Conservation (phyloP, 2,888 invertebrate species). For the Ormyrus labotus region DNA sequence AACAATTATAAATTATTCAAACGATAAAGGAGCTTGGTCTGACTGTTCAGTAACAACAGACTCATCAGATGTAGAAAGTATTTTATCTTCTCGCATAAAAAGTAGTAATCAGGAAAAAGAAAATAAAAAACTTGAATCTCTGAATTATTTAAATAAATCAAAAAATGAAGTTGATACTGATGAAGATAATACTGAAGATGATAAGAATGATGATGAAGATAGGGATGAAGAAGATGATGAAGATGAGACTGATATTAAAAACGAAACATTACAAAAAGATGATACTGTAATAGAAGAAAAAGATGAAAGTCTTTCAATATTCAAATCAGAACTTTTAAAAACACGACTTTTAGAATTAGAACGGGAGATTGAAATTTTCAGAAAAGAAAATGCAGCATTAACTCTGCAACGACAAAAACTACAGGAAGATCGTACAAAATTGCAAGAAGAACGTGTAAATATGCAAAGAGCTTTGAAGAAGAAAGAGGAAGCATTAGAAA, state of each 20-base stretch:
- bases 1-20: constrained; percentile 57
- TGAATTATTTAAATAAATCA: constrained; percentile 8
- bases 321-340: constrained; percentile 80
- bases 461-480: constrained; percentile 77
- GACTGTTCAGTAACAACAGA: constrained; percentile 67
- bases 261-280: constrained; percentile 61
- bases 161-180: constrained; percentile 56
- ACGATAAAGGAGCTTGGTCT: constrained; percentile 66
- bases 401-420: constrained; percentile 72
- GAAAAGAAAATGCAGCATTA: constrained; percentile 77
- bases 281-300: constrained; percentile 71
- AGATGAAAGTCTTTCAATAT: constrained; percentile 76
- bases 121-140: constrained; percentile 34
- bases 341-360: constrained; percentile 82
- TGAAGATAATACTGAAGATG: constrained; percentile 57
- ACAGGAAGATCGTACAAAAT: constrained; percentile 77
- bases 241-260: constrained; percentile 29
- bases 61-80: constrained; percentile 65
- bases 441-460: constrained; percentile 77
- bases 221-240: constrained; percentile 16
- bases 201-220: constrained; percentile 47
- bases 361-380: constrained; percentile 79
- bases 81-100: constrained; percentile 27
- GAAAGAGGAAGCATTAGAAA: constrained; percentile 80
- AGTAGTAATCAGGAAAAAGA: background rate